Evolutionary conservation across 2,113 vertebrate genomes (phyloP), one percentile per base, ranked within the genome.

Genomic region (Nannospalax galili): DNA sequence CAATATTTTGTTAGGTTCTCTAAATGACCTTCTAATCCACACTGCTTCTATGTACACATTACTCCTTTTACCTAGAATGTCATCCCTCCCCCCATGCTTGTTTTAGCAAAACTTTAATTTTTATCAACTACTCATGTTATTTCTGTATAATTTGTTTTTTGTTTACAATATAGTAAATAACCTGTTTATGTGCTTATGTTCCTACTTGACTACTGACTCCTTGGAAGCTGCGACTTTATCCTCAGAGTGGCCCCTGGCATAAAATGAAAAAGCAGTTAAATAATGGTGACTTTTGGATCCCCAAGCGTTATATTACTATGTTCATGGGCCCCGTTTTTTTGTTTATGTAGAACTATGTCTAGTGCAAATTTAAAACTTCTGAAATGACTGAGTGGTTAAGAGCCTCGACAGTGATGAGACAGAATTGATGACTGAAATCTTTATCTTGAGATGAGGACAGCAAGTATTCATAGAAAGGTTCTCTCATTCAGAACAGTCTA

Each of bases 81-180:
- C 65, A 22, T 81, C 15, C 40, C 26, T n/a, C 60, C 8, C 4
- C 84, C 30, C 30, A 20, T 72, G 35, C 19, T 58, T 80, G 14
- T 84, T 92, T 91, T n/a, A 22, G 14, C n/a, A 88, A 92, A 94
- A 42, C n/a, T 72, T 77, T 90, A 62, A 42, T 73, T 88, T 82
- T 90, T 91, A 16, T 14, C 60, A 75, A 35, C 37, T 56, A 45
- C 14, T 10, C 20, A 73, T 56, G 11, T 94, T 80, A 81, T 69
- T 86, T 88, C 45, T 79, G 26, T 45, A 10, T 70, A 52, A 56
- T 24, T 92, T 77, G 75, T 30, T 22, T 88, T 52, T 67, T 82
- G n/a, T 37, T 87, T 90, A 87, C 26, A 87, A 3, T 17, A 67
- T 48, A 92, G 37, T 22, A 19, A 45, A 58, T 67, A 65, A 48